Percentiles rank a stretch among this genome's conserved stretches.
These are phyloP conservation scores for Pseudococcus jackbeardsleyi DNA, from an alignment of 2,888 invertebrate genomes.

Conservation along the genomic window DNA sequence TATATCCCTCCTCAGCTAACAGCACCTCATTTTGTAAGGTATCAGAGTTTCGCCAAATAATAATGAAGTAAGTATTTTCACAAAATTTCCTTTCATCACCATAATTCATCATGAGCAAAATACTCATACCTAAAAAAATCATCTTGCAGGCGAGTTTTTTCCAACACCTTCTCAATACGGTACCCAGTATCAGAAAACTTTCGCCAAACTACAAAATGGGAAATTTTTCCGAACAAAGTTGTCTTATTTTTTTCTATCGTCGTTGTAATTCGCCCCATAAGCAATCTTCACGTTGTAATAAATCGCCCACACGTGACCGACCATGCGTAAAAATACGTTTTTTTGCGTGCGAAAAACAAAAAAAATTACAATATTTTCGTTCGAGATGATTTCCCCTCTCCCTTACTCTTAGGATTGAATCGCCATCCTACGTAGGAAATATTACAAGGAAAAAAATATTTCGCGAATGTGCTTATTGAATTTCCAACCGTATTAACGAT, in stretches of 20 bases:
- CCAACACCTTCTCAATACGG: too few species aligned
- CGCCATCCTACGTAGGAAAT: background rate
- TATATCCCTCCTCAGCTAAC: too few species aligned
- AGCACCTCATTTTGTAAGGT: too few species aligned
- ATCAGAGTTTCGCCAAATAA: too few species aligned
- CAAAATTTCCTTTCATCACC: too few species aligned
- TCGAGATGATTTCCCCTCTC: background rate
- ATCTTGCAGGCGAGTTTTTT: too few species aligned
- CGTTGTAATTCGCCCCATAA: background rate
- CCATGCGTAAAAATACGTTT: background rate
- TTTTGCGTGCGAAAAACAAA: background rate
- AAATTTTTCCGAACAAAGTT: too few species aligned
- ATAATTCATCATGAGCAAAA: too few species aligned
- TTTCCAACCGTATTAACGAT: conserved; percentile 14
- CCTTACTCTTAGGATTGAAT: background rate
- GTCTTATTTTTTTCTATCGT: background rate
- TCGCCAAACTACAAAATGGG: too few species aligned
- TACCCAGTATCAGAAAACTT: too few species aligned
- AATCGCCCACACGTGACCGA: background rate
- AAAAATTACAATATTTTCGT: background rate
- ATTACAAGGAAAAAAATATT: conserved; percentile 30
- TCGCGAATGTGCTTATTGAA: conserved; percentile 19
- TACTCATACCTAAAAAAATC: too few species aligned
- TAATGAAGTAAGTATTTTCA: too few species aligned
- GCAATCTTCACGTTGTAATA: background rate